Conservation (phyloP, 2,797 vertebrate species). For the Crenuchus spilurus region DNA sequence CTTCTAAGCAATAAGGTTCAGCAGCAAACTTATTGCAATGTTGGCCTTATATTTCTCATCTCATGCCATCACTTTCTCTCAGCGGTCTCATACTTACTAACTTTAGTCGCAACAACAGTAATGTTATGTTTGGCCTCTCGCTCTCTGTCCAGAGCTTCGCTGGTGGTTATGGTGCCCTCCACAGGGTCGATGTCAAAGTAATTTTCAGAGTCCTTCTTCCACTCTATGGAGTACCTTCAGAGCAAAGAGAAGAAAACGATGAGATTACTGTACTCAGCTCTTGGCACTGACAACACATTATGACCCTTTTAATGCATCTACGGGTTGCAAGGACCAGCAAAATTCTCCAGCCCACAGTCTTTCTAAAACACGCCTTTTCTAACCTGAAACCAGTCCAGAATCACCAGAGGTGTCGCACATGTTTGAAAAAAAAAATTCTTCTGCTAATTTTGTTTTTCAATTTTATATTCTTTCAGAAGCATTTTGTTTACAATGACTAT, state of each 20-base stretch:
- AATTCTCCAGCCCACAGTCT: too few relatives aligned
- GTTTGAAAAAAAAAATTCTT: too few relatives aligned
- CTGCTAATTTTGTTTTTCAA: too few relatives aligned
- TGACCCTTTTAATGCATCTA: too few relatives aligned
- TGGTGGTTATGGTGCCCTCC: slow-evolving; percentile 89
- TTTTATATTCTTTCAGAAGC: too few relatives aligned
- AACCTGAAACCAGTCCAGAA: too few relatives aligned
- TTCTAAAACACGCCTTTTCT: too few relatives aligned
- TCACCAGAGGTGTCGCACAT: too few relatives aligned
- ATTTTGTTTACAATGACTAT: too few relatives aligned
- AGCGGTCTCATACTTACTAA: slow-evolving; percentile 88
- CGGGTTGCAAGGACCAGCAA: too few relatives aligned
- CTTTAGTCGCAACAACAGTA: slow-evolving; percentile 91
- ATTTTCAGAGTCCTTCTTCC: slow-evolving; percentile 82
- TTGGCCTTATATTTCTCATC: not conserved
- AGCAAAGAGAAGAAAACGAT: slow-evolving; percentile 17
- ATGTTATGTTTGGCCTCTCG: slow-evolving; percentile 85
- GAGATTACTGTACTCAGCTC: not conserved
- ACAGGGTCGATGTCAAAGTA: slow-evolving; percentile 88
- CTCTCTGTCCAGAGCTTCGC: slow-evolving; percentile 90
- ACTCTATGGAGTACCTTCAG: slow-evolving; percentile 88
- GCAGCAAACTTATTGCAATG: not conserved
- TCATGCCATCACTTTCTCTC: not conserved
- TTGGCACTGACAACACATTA: too few relatives aligned
- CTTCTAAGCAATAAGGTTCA: not conserved